A percentile compares a stretch with the other conserved stretches of the same genome.
Evolutionary conservation across 2,113 vertebrate genomes (phyloP).

Genomic region (Serilophus lunatus): DNA sequence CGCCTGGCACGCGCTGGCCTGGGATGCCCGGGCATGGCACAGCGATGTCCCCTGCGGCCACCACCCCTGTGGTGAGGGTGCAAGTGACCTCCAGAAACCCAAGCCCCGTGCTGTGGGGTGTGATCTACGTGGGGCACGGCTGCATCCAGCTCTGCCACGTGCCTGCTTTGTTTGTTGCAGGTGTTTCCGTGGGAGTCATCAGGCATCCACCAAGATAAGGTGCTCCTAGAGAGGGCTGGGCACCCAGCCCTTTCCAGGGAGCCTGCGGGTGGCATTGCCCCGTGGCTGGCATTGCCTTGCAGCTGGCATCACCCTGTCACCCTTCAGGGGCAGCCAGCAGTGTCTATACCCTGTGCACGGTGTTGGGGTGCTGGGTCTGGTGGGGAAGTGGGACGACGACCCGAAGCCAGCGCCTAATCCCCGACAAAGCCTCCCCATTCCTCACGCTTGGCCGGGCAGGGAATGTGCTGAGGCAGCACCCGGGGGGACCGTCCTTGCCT

Average conservation of each 20-base stretch:
- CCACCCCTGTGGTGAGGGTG: neutral
- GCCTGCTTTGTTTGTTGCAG: neutral
- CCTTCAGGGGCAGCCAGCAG: neutral
- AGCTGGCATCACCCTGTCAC: neutral
- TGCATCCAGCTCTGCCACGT: neutral
- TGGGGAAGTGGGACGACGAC: neutral
- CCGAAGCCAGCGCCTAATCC: conserved; percentile 20
- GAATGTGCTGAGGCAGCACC: conserved; percentile 66
- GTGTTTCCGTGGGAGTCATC: neutral
- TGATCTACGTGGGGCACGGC: neutral
- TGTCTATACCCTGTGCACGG: neutral
- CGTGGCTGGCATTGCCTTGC: neutral
- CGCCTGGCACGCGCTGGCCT: neutral
- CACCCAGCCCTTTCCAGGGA: neutral
- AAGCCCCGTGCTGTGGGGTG: neutral
- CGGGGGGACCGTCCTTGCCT: conserved; percentile 21
- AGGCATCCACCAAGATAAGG: neutral
- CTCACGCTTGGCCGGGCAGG: conserved; percentile 49
- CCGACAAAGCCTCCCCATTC: conserved; percentile 13
- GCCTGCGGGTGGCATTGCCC: neutral
- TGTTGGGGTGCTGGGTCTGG: neutral
- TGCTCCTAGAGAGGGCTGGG: fast-evolving
- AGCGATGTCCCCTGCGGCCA: fast-evolving
- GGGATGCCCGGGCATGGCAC: fast-evolving
- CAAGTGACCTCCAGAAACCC: neutral